These are phyloP conservation scores for Erythrocebus patas DNA, from an alignment of 2,113 vertebrate species.

Conservation along the genomic window DNA sequence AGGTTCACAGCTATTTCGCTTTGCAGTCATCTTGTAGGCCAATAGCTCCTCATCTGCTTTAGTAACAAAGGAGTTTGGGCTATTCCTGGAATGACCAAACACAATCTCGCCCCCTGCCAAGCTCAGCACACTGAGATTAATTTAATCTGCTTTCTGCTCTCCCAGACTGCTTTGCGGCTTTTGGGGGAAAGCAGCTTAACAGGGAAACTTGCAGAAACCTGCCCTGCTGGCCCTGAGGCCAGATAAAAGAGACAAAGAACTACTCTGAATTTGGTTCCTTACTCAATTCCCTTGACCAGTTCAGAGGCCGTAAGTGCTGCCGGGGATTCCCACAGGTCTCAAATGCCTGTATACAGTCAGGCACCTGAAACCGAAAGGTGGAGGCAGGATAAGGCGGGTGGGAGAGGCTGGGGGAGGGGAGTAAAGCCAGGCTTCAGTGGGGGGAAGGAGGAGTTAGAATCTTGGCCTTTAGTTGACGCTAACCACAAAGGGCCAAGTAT, in stretches of 20 bases:
- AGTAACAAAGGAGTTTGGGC: conserved; percentile 58
- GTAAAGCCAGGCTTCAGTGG: background rate
- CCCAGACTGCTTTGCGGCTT: conserved; percentile 46
- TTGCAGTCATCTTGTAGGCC: background rate
- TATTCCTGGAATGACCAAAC: conserved; percentile 68
- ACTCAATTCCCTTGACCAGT: background rate
- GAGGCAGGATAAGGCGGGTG: background rate
- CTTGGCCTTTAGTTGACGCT: background rate
- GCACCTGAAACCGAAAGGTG: background rate
- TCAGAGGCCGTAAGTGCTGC: background rate
- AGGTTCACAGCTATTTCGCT: background rate
- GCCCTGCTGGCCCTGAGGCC: conserved; percentile 22
- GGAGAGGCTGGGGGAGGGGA: background rate
- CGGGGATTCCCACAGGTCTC: conserved; percentile 48
- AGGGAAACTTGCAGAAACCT: conserved; percentile 66
- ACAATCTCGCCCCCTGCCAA: conserved; percentile 49
- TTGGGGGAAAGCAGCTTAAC: conserved; percentile 38
- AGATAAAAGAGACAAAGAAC: conserved; percentile 57
- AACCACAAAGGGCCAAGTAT: background rate
- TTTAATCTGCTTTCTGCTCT: conserved; percentile 67
- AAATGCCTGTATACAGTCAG: background rate
- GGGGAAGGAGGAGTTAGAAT: background rate
- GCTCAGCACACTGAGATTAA: conserved; percentile 65
- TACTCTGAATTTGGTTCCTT: conserved; percentile 1
- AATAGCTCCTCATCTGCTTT: conserved; percentile 24